Conservation (phyloP, 2,113 vertebrate species). For the Callocephalon fimbriatum region DNA sequence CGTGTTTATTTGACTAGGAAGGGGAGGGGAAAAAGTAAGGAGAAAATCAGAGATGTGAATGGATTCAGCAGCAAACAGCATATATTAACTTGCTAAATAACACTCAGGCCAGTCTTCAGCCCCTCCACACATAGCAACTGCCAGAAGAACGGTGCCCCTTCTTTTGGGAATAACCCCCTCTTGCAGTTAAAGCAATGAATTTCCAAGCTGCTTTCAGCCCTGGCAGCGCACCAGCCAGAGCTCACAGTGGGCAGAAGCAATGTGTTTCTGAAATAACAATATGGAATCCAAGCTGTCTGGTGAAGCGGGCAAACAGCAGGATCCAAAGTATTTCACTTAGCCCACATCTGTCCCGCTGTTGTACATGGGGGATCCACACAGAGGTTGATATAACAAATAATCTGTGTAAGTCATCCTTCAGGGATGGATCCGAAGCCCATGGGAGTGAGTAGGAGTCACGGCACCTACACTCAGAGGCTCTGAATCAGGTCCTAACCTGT, state of each 20-base stretch:
- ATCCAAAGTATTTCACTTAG: neutral
- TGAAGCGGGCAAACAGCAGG: accelerated
- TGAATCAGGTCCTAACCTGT: conserved; percentile 11
- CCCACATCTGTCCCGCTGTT: neutral
- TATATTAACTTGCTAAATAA: neutral
- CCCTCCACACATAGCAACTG: neutral
- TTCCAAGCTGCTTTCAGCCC: neutral
- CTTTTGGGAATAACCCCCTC: neutral
- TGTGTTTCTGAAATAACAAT: neutral
- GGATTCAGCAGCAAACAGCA: neutral
- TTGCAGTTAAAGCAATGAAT: neutral
- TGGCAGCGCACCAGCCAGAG: neutral
- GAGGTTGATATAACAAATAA: neutral
- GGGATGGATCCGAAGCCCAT: neutral
- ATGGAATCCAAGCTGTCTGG: neutral
- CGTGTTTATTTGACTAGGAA: conserved; percentile 51
- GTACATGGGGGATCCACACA: accelerated
- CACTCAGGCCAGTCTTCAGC: neutral
- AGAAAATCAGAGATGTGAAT: neutral
- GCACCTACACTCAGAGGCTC: neutral
- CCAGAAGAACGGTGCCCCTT: neutral
- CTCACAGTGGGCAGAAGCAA: neutral
- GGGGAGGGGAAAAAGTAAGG: neutral
- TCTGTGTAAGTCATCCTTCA: neutral
- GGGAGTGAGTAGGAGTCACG: neutral